Conservation (phyloP, 2,888 invertebrate species). For the Diadegma fenestrale region DNA sequence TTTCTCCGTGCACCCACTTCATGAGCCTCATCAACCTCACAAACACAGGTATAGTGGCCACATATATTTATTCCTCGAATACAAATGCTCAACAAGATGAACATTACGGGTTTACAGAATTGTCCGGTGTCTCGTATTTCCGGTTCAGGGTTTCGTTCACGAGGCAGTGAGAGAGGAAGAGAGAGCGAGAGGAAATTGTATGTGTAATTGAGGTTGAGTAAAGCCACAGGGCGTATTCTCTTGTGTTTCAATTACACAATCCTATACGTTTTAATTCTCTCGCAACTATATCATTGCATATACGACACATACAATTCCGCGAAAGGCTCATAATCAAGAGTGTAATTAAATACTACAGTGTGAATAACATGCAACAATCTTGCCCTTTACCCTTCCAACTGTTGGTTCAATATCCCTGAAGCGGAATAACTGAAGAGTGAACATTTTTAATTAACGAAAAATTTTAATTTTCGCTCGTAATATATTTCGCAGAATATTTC, state of each 20-base stretch:
- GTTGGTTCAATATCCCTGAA: not conserved
- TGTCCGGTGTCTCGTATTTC: slow-evolving; percentile 48
- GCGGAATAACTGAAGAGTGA: not conserved
- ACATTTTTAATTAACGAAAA: not conserved
- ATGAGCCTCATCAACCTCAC: not conserved
- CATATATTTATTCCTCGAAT: not conserved
- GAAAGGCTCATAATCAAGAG: slow-evolving; percentile 65
- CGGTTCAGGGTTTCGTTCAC: not conserved
- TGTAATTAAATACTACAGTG: slow-evolving; percentile 75
- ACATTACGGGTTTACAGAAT: slow-evolving; percentile 17
- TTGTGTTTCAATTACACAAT: slow-evolving; percentile 76
- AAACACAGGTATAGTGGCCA: not conserved
- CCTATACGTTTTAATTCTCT: slow-evolving; percentile 52
- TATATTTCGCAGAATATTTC: not conserved
- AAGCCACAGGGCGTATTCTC: slow-evolving; percentile 33
- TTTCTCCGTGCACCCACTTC: too few relatives aligned
- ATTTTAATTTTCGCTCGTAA: not conserved
- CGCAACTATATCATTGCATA: slow-evolving; percentile 67
- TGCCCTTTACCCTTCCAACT: not conserved
- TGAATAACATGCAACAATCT: not conserved
- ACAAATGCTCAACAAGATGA: slow-evolving; percentile 36
- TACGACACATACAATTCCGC: slow-evolving; percentile 69
- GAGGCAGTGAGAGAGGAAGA: not conserved
- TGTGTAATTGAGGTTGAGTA: slow-evolving; percentile 29
- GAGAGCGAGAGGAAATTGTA: slow-evolving; percentile 2